These are phyloP conservation scores for Ophion obscuratus DNA, from an alignment of 2,888 invertebrate genomes.

Conservation along the genomic window DNA sequence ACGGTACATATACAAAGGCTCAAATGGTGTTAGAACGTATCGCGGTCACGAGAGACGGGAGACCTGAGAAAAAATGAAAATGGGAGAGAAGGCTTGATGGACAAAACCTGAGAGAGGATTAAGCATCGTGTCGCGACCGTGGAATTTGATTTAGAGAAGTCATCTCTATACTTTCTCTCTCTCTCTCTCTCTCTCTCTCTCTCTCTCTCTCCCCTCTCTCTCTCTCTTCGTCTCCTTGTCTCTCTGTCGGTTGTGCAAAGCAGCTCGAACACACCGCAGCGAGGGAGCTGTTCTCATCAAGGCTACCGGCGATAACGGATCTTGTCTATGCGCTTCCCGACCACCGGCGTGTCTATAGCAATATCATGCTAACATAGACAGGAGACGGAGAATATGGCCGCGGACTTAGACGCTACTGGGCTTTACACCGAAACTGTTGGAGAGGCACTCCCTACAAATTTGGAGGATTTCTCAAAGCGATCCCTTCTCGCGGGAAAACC, in stretches of 20 bases:
- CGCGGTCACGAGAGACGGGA: conserved; percentile 13
- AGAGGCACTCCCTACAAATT: conserved; percentile 70
- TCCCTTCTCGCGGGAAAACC: conserved; percentile 41
- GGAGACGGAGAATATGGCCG: conserved; percentile 47
- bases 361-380: conserved; percentile 12
- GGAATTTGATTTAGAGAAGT: conserved; percentile 67
- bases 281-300: conserved; percentile 57
- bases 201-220: conserved; percentile 35
- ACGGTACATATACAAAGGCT: conserved; percentile 13
- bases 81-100: conserved; percentile 22
- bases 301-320: conserved; percentile 32
- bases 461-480: conserved; percentile 72
- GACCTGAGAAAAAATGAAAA: conserved; percentile 24
- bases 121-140: conserved; percentile 60
- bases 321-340: conserved; percentile 29
- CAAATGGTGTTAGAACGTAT: conserved; percentile 7
- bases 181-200: conserved; percentile 30
- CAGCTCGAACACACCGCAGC: conserved; percentile 48
- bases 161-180: conserved; percentile 41
- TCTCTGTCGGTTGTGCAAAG: conserved; percentile 10
- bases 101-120: conserved; percentile 58
- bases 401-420: conserved; percentile 49
- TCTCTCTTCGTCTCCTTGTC: conserved; percentile 24
- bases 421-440: conserved; percentile 52
- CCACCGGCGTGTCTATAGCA: conserved; percentile 18